A percentile compares a stretch with the other conserved stretches of the same genome.
Conservation (phyloP, 2,113 vertebrate species). For the Indicator indicator region DNA sequence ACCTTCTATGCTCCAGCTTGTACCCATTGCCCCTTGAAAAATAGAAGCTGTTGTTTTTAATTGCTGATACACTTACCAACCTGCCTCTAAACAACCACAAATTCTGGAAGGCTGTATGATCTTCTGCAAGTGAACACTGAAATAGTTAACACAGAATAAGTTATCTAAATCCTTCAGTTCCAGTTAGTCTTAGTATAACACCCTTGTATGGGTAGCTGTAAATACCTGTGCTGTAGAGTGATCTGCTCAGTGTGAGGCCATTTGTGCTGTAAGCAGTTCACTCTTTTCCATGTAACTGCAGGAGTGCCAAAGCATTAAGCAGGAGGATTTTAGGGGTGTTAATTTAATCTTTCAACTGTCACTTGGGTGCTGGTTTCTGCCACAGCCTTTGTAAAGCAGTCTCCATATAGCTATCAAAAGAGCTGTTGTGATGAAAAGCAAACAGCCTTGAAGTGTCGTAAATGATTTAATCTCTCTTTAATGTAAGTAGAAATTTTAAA, state of each 20-base stretch:
- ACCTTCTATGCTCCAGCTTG: too few species aligned
- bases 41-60: too few species aligned
- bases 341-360: not conserved
- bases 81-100: not conserved
- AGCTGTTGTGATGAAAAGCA: not conserved
- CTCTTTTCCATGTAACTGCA: not conserved
- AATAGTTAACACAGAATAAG: accelerated
- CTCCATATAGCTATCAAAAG: not conserved
- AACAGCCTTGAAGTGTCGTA: not conserved
- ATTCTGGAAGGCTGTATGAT: not conserved
- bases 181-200: not conserved
- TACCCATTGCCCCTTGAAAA: too few species aligned
- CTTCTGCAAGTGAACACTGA: not conserved
- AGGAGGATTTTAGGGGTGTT: not conserved
- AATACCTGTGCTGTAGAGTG: not conserved
- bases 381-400: not conserved
- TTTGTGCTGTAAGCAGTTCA: not conserved
- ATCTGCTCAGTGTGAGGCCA: not conserved
- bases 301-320: not conserved
- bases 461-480: not conserved
- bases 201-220: not conserved
- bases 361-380: not conserved
- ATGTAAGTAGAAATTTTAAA: not conserved
- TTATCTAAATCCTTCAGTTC: not conserved
- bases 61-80: not conserved